Percentiles rank a stretch among this genome's conserved stretches.
Conservation (phyloP, 2,113 vertebrate species). For the Hucho hucho region DNA sequence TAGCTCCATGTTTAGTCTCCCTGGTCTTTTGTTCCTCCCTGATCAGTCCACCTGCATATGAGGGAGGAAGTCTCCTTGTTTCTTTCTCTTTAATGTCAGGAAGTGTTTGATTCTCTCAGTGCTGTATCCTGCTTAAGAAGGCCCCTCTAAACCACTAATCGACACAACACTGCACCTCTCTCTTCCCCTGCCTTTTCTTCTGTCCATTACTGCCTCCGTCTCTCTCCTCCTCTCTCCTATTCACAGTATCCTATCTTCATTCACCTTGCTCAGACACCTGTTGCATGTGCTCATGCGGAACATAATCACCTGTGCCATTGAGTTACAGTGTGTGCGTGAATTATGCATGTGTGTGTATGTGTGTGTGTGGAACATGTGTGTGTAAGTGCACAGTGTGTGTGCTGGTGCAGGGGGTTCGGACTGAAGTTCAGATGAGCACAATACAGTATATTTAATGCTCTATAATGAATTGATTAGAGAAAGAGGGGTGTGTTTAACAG, state of each 20-base stretch:
- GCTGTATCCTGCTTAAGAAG: constrained; percentile 45
- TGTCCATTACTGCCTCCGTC: neutral
- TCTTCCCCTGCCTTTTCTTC: constrained; percentile 32
- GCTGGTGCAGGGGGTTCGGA: neutral
- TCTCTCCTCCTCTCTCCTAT: constrained; percentile 16
- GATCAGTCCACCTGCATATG: constrained; percentile 72
- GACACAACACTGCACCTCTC: constrained; percentile 33
- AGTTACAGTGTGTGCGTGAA: constrained; percentile 4
- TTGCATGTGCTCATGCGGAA: constrained; percentile 38
- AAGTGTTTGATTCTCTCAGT: constrained; percentile 72
- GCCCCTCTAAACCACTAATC: constrained; percentile 28
- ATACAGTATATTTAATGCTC: neutral
- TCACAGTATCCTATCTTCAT: constrained; percentile 21
- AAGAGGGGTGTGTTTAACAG: too few relatives aligned
- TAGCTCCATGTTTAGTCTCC: constrained; percentile 69
- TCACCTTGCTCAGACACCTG: constrained; percentile 53
- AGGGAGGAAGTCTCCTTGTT: constrained; percentile 71
- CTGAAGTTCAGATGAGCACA: neutral
- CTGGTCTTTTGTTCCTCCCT: constrained; percentile 60
- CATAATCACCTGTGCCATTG: constrained; percentile 53
- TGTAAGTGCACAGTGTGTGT: neutral
- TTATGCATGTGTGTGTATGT: constrained; percentile 1
- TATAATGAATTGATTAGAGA: neutral
- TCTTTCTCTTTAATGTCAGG: constrained; percentile 71
- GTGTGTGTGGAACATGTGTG: constrained; percentile 1